A percentile compares a stretch with the other conserved stretches of the same genome.
Evolutionary conservation across 2,888 invertebrate genomes (phyloP).

Genomic region (Apoda limacodes): DNA sequence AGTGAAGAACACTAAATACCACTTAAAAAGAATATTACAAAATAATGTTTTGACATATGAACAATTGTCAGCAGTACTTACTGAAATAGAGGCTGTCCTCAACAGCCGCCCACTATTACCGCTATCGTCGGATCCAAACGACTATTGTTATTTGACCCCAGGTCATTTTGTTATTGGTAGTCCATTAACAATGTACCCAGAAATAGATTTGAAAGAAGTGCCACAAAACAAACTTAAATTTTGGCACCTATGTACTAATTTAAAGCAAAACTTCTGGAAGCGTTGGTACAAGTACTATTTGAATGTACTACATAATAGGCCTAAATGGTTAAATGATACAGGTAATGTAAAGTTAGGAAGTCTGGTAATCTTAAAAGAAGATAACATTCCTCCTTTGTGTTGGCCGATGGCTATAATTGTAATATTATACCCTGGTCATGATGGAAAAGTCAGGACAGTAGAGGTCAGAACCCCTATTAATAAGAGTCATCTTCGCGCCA

Average conservation of each 20-base stretch:
- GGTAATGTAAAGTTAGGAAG: slow-evolving; percentile 10
- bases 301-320: slow-evolving; percentile 8
- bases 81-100: slow-evolving; percentile 17
- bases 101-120: slow-evolving; percentile 15
- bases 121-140: slow-evolving; percentile 3
- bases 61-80: slow-evolving; percentile 11
- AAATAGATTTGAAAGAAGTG: slow-evolving; percentile 6
- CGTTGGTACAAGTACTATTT: slow-evolving; percentile 10
- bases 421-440: slow-evolving; percentile 11
- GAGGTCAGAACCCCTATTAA: too few relatives aligned
- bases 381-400: slow-evolving; percentile 7
- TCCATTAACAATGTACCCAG: slow-evolving; percentile 9
- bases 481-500: too few relatives aligned
- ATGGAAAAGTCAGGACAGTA: slow-evolving; percentile 11
- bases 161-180: slow-evolving; percentile 13
- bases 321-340: slow-evolving; percentile 8
- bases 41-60: slow-evolving; percentile 10
- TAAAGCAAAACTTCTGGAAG: slow-evolving; percentile 13
- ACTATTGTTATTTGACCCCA: slow-evolving; percentile 12
- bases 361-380: too few relatives aligned
- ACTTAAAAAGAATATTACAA: too few relatives aligned
- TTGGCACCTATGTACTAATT: slow-evolving; percentile 7
- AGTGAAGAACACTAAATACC: too few relatives aligned
- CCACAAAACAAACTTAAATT: slow-evolving; percentile 7
- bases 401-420: slow-evolving; percentile 13